A percentile compares a stretch with the other conserved stretches of the same genome.
Conservation (phyloP, 2,797 vertebrate genomes). For the Falco rusticolus region DNA sequence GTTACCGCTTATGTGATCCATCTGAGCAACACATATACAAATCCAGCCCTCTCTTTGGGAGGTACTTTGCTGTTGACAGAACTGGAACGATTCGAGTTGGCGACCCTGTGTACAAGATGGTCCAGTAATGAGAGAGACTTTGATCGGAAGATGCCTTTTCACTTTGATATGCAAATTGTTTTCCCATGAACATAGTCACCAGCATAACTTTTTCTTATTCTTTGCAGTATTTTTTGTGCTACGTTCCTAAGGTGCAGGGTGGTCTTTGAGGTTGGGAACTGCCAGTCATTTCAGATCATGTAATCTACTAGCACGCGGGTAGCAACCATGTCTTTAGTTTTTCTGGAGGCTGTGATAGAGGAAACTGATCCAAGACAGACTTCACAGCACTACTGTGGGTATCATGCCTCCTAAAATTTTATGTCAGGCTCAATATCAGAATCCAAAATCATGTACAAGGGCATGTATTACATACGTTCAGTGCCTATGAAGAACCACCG, state of each 20-base stretch:
- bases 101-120: constrained; percentile 86
- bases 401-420: not conserved
- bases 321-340: not conserved
- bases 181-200: not conserved
- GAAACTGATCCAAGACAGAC: not conserved
- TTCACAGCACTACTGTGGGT: not conserved
- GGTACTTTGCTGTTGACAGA: constrained; percentile 85
- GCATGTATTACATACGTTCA: not conserved
- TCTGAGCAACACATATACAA: constrained; percentile 84
- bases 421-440: rapidly evolving
- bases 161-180: not conserved
- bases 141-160: not conserved
- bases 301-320: not conserved
- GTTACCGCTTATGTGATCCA: constrained; percentile 89
- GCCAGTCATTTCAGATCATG: not conserved
- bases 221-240: not conserved
- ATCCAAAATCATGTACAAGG: not conserved
- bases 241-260: not conserved
- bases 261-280: not conserved
- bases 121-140: constrained; percentile 19
- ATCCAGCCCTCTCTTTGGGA: constrained; percentile 86
- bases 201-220: not conserved
- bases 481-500: not conserved
- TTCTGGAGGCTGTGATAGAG: not conserved
- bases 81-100: constrained; percentile 86